Evolutionary conservation across 2,888 invertebrate species (phyloP), one percentile per base, ranked within the genome.

Genomic region (Carcina quercana): DNA sequence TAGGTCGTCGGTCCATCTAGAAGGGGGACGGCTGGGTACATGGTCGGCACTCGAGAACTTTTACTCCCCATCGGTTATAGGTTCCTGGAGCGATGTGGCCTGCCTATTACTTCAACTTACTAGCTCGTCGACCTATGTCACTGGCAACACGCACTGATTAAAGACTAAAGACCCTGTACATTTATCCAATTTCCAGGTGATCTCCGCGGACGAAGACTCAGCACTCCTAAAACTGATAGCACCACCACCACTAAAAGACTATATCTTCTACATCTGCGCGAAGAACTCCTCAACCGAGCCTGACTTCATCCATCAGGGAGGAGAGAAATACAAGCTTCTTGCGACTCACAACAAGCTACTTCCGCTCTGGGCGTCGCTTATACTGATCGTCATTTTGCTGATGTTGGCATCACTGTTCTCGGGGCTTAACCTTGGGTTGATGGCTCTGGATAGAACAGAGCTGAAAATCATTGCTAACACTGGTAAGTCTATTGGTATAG

Each of bases 381-480:
- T 88, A 8, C 87, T 95, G 6, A 92, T 96, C 38, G 55, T 89
- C 2, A 68, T 82, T 0, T 91, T 98, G 26, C 86, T 99, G 13
- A 74, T 87, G 46, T 89, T 98, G 50, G 99, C 98, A 0, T 96
- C 97, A 0, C 84, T 99, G 1, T 99, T 99, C 80, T 98, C 98
- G 37, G 99, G 99, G 1, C 85, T 99, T 5, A 99, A 99, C 71
- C 86, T 99, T 29, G 95, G 99, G 25, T 85, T 99, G 8, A 97
- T 99, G 98, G 91, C 98, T 0, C 74, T 99, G 53, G 97, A 98
- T 61, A 89, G 94, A 52, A 98, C 97, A 0, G 98, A 98, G 64
- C 68, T 98, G 60, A 95, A 95, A 85, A 96, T 98, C 52, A 90
- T 98, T 32, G 92, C 93, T 41, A 96, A 96, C 62, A 97, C 96